Evolutionary conservation across 2,797 vertebrate species (phyloP).

Genomic region (Microctenopoma steveboyesi): DNA sequence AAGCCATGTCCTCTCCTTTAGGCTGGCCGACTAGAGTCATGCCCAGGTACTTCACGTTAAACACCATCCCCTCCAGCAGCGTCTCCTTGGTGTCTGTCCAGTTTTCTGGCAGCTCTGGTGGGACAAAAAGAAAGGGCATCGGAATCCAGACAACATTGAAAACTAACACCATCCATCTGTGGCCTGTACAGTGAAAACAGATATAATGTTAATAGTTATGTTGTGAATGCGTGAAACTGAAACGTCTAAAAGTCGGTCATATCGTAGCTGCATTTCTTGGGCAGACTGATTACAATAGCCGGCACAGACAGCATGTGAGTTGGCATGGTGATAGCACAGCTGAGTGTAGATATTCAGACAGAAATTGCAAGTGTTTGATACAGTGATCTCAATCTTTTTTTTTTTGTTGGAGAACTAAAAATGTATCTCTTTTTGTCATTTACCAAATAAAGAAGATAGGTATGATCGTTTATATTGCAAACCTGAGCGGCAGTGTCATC

Average conservation of each 20-base stretch:
- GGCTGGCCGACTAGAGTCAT: constrained; percentile 94
- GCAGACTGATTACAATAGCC: constrained; percentile 21
- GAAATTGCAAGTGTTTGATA: not conserved
- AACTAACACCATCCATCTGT: no score
- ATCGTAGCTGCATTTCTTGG: not conserved
- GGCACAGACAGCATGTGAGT: constrained; percentile 15
- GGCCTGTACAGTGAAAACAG: no score
- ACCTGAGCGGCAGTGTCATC: not conserved
- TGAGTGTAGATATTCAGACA: constrained; percentile 17
- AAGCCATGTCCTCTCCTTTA: constrained; percentile 94
- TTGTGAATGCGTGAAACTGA: no score
- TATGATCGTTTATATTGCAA: not conserved
- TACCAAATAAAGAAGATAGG: constrained; percentile 1
- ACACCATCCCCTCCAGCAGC: constrained; percentile 90
- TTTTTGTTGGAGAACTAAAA: not conserved
- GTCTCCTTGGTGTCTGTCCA: constrained; percentile 93
- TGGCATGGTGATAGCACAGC: constrained; percentile 27
- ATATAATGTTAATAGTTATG: no score
- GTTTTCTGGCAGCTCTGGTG: constrained; percentile 88
- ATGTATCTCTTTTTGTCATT: not conserved
- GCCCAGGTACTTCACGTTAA: constrained; percentile 92
- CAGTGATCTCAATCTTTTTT: not conserved
- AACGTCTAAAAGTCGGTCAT: not conserved
- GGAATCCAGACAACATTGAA: not conserved
- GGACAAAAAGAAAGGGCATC: constrained; percentile 16